A percentile compares a stretch with the other conserved stretches of the same genome.
Conservation (phyloP, 2,888 invertebrate genomes). For the Eilema griseolum region DNA sequence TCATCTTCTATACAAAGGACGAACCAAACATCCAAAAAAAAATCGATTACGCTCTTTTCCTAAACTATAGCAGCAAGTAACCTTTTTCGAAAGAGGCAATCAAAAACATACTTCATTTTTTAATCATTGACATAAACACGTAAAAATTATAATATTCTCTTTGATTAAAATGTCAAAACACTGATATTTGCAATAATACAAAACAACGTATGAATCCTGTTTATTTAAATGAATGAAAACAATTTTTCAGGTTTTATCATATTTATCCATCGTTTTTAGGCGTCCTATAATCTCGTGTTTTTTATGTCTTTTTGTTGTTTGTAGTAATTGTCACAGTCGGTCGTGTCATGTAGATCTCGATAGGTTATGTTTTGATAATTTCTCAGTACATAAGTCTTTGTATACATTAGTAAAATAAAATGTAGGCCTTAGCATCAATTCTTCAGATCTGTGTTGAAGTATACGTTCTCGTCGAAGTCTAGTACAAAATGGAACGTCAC, state of each 20-base stretch:
- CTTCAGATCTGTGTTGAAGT: conserved; percentile 1
- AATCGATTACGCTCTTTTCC: too few species aligned
- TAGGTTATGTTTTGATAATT: conserved; percentile 5
- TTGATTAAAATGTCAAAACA: background rate
- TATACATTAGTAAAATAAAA: background rate
- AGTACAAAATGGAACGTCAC: conserved; percentile 19
- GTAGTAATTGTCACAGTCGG: conserved; percentile 15
- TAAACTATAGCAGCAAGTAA: background rate
- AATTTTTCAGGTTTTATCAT: background rate
- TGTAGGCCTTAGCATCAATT: conserved; percentile 2
- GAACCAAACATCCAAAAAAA: background rate
- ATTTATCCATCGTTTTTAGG: background rate
- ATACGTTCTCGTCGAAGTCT: background rate
- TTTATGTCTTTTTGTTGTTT: background rate
- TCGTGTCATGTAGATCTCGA: conserved; percentile 7
- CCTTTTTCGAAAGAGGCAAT: background rate
- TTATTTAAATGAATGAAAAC: background rate
- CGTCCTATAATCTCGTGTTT: background rate
- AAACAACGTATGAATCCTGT: background rate
- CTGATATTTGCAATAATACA: background rate
- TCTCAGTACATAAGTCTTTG: background rate
- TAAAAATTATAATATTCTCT: too few species aligned
- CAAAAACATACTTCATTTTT: background rate
- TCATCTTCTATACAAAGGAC: too few species aligned
- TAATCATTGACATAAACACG: background rate